Conservation (phyloP, 2,888 invertebrate genomes). For the Lasioglossum oenotherae region DNA sequence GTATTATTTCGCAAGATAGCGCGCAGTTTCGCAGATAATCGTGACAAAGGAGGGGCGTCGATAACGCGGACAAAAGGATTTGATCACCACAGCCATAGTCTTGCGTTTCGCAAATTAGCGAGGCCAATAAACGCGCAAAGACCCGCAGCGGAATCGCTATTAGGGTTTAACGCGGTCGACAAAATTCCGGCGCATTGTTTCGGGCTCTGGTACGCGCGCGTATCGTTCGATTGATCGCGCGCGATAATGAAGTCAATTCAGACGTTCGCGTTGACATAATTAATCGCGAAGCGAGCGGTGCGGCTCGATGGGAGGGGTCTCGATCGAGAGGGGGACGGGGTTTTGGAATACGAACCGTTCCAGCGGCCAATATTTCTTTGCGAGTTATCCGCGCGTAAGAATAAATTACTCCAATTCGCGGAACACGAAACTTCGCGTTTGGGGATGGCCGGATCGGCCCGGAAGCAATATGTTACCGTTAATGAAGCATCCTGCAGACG, state of each 20-base stretch:
- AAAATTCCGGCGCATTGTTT: not conserved
- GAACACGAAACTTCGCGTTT: conserved; percentile 30
- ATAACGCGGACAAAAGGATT: not conserved
- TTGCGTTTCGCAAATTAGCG: not conserved
- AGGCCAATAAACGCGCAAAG: not conserved
- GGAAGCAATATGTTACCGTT: conserved; percentile 53
- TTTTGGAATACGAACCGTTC: not conserved
- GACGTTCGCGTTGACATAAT: conserved; percentile 24
- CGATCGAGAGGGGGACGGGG: not conserved
- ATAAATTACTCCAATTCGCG: conserved; percentile 44
- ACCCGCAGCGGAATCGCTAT: not conserved
- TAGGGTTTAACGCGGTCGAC: not conserved
- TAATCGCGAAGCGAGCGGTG: conserved; percentile 16
- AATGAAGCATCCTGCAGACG: conserved; percentile 55
- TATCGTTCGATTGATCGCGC: not conserved
- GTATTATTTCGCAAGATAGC: not conserved
- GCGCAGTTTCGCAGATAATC: not conserved
- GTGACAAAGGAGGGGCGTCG: not conserved
- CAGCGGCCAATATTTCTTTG: conserved; percentile 39
- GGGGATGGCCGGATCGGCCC: conserved; percentile 28
- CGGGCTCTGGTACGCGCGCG: not conserved
- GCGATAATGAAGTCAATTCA: conserved; percentile 25
- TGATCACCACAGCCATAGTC: not conserved
- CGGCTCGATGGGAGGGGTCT: not conserved
- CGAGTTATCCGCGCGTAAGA: conserved; percentile 33